These are phyloP conservation scores for Polydrusus tereticollis DNA, from an alignment of 2,888 invertebrate genomes.

Conservation along the genomic window DNA sequence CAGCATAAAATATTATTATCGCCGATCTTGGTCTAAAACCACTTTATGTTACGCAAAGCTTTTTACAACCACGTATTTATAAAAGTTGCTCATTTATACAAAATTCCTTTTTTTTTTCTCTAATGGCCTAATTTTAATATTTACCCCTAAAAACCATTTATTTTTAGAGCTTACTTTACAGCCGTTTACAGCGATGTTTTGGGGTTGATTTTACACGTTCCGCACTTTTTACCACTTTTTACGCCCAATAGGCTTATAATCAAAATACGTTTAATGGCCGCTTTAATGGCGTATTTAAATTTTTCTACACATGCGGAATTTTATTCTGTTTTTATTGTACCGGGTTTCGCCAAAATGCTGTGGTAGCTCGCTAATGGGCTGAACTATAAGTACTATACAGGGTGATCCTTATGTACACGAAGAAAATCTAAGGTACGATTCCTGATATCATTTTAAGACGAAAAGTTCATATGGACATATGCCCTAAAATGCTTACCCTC, in stretches of 20 bases:
- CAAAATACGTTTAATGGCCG: conserved; percentile 33
- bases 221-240: conserved; percentile 19
- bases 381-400: too few relatives aligned
- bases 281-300: conserved; percentile 24
- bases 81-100: conserved; percentile 15
- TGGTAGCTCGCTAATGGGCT: too few relatives aligned
- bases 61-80: conserved; percentile 12
- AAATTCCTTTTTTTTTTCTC: conserved; percentile 17
- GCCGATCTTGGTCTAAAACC: too few relatives aligned
- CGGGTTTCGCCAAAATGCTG: neutral
- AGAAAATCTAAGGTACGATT: too few relatives aligned
- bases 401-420: too few relatives aligned
- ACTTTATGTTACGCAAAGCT: neutral
- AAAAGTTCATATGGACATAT: too few relatives aligned
- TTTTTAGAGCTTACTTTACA: conserved; percentile 43
- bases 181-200: conserved; percentile 31
- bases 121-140: conserved; percentile 38
- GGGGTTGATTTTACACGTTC: conserved; percentile 28
- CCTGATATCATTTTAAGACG: too few relatives aligned
- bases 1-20: too few relatives aligned
- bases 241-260: conserved; percentile 31
- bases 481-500: too few relatives aligned
- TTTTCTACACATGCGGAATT: conserved; percentile 21
- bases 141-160: conserved; percentile 34
- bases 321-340: conserved; percentile 9